These are phyloP conservation scores for Tubulanus polymorphus DNA, from an alignment of 2,888 invertebrate genomes.

Conservation along the genomic window DNA sequence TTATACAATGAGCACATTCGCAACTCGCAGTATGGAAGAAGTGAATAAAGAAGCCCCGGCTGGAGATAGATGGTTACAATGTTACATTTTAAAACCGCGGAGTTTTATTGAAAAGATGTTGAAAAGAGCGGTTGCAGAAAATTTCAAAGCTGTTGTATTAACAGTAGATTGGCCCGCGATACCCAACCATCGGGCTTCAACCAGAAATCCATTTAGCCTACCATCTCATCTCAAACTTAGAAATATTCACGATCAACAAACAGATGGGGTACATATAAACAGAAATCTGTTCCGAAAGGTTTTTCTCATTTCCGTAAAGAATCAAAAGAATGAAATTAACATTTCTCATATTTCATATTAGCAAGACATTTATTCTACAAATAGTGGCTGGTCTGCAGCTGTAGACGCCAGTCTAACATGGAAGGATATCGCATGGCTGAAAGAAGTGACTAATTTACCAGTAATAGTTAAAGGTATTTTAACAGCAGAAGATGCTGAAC, in stretches of 20 bases:
- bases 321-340: not conserved
- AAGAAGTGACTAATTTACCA: slow-evolving; percentile 4
- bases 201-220: slow-evolving; percentile 76
- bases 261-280: no score
- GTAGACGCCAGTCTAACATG: slow-evolving; percentile 1
- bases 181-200: slow-evolving; percentile 76
- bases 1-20: slow-evolving; percentile 78
- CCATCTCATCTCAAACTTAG: slow-evolving; percentile 69
- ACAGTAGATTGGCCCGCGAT: slow-evolving; percentile 82
- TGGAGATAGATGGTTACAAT: slow-evolving; percentile 82
- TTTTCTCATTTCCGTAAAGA: not conserved
- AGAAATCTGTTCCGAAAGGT: not conserved
- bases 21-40: slow-evolving; percentile 84
- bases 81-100: slow-evolving; percentile 72
- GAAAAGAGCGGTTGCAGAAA: slow-evolving; percentile 71
- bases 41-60: slow-evolving; percentile 62
- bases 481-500: slow-evolving; percentile 7
- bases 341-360: no score
- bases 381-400: no score
- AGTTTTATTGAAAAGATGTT: slow-evolving; percentile 59
- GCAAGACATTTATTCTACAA: no score
- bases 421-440: slow-evolving; percentile 2
- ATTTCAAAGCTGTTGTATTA: slow-evolving; percentile 78
- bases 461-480: slow-evolving; percentile 5
- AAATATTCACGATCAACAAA: not conserved